phyloP scores from a whole-genome alignment of 37 sponge, comb jelly and placozoan species.

The Oscarella lobularis region DNA sequence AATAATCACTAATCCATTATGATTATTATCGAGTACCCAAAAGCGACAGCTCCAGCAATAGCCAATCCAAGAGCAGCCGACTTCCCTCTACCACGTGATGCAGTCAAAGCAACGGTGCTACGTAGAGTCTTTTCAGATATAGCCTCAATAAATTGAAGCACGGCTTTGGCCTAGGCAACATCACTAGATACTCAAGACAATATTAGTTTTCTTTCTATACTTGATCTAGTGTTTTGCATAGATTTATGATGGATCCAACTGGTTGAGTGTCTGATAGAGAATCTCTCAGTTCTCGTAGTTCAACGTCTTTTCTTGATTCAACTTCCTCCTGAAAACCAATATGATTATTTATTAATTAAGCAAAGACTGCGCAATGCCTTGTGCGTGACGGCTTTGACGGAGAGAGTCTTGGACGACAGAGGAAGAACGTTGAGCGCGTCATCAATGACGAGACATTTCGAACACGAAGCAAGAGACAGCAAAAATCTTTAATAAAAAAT shows the following conservation, averaged over 20 bases:
- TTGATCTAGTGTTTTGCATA: conserved; percentile 74
- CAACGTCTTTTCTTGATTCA: conserved; percentile 5
- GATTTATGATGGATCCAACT: conserved; percentile 46
- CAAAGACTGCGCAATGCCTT: not conserved
- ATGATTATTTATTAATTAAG: not conserved
- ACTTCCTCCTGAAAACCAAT: not conserved
- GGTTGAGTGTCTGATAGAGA: conserved; percentile 84
- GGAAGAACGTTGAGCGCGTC: conserved; percentile 85
- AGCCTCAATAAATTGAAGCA: conserved; percentile 80
- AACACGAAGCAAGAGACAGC: conserved; percentile 66
- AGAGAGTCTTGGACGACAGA: conserved; percentile 12
- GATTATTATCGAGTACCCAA: conserved; percentile 46
- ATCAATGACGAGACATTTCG: conserved; percentile 66
- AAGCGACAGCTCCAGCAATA: conserved; percentile 77
- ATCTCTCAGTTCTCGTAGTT: conserved; percentile 52
- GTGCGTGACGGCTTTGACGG: not conserved
- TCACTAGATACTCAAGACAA: not conserved
- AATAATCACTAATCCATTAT: not conserved
- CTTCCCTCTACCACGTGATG: conserved; percentile 92
- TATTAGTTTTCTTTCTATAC: conserved; percentile 6
- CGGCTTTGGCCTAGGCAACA: conserved; percentile 54
- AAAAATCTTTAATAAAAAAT: conserved; percentile 48
- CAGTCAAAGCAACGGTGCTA: conserved; percentile 85
- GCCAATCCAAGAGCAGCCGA: conserved; percentile 88
- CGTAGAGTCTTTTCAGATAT: conserved; percentile 87